Base-by-base conservation (phyloP, 2,797 vertebrate species). In the Galago senegalensis region DNA sequence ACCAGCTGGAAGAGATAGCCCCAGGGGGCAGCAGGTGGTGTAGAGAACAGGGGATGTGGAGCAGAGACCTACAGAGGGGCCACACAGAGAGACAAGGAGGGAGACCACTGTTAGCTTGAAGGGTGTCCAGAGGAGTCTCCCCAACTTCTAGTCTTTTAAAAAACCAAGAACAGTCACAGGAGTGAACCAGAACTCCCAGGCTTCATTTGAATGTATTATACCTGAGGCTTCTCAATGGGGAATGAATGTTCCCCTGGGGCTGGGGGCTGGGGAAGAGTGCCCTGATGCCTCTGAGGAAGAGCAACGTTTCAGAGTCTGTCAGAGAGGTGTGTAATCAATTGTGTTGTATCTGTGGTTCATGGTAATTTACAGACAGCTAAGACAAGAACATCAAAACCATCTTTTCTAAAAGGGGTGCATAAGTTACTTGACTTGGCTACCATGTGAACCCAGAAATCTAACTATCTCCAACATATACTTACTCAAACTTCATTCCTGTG, bases 221-320 rank as follows among this genome's bases (percentile, higher is more conserved):
- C n/a, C 11, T 5, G 20, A 37, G 23, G 29, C 31, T 94, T 17
- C 60, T 83, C 25, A 31, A 17, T 43, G 25, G 90, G 72, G 5
- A 25, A 7, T 7, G 21, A 60, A 20, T 13, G 23, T 14, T 77
- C 49, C 83, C 67, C 46, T 65, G 61, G 46, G 67, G 46, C 3
- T 25, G 8, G 25, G 60, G 9, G 3, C 2, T 12, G 1, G 2
- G 40, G 75, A 16, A 1, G 9, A 53, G 34, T n/a, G 60, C 12
- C 34, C 92, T 72, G 53, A 11, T 75, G 58, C 34, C 20, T 87
- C 61, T 37, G 46, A 83, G 46, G 56, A 58, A 76, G 31, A n/a
- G 21, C 23, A 25, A 16, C 40, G 3, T 12, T 60, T 73, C n/a
- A 40, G 79, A 37, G 29, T 27, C 72, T 25, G 46, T 53, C 67